Percentiles rank a stretch among this genome's conserved stretches.
Conservation (phyloP, 37 sponge, comb jelly and placozoan species). For the Bolinopsis microptera region DNA sequence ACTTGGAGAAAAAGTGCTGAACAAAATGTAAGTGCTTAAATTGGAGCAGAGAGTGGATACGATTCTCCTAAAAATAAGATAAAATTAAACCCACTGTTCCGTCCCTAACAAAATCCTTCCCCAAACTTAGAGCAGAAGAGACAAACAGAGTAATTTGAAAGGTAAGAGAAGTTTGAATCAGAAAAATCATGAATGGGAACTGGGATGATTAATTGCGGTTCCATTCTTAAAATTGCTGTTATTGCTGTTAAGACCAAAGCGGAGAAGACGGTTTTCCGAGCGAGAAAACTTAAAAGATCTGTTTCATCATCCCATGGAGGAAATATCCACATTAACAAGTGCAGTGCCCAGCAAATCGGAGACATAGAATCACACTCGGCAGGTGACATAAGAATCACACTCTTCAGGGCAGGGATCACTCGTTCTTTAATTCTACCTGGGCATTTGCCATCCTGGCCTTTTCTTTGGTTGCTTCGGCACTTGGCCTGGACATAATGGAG, state of each 20-base stretch:
- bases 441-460: constrained; percentile 1
- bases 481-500: not conserved
- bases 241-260: not conserved
- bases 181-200: not conserved
- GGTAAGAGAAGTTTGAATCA: not conserved
- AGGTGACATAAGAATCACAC: not conserved
- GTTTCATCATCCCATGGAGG: not conserved
- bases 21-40: no score
- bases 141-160: not conserved
- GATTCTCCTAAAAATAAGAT: no score
- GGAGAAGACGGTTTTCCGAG: not conserved
- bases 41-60: no score
- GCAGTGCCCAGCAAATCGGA: not conserved
- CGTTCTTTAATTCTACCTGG: not conserved
- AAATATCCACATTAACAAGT: not conserved
- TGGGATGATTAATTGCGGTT: not conserved
- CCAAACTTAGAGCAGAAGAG: not conserved
- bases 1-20: no score
- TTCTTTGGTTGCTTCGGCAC: not conserved
- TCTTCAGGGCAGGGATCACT: not conserved
- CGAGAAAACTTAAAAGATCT: not conserved
- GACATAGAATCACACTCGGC: not conserved
- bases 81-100: no score
- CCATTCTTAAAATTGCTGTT: not conserved
- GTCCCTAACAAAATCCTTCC: no score